Evolutionary conservation across 2,888 invertebrate species (phyloP).

Genomic region (Rhorus exstirpatorius): DNA sequence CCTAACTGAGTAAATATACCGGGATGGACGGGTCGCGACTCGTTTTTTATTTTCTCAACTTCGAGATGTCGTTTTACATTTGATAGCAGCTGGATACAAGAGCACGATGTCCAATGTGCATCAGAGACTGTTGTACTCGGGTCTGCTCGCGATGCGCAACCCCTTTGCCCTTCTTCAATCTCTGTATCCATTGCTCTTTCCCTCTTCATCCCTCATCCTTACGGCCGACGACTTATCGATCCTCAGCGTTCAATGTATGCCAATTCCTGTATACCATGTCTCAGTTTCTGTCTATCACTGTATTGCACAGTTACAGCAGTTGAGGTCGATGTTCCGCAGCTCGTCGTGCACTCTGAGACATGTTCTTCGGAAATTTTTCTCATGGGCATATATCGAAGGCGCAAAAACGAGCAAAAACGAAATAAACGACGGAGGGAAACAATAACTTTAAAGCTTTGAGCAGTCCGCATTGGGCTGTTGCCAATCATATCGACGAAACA

Average conservation of each 20-base stretch:
- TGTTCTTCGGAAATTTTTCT: slow-evolving; percentile 13
- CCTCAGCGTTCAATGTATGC: slow-evolving; percentile 21
- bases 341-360: slow-evolving; percentile 14
- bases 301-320: slow-evolving; percentile 25
- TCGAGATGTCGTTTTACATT: slow-evolving; percentile 18
- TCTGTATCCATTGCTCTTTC: slow-evolving; percentile 27
- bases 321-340: slow-evolving; percentile 3
- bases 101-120: slow-evolving; percentile 20
- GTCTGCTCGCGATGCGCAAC: slow-evolving; percentile 28
- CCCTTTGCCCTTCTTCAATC: slow-evolving; percentile 46
- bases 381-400: not conserved
- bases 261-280: slow-evolving; percentile 5
- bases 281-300: slow-evolving; percentile 20
- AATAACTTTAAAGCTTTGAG: not conserved
- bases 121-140: slow-evolving; percentile 2
- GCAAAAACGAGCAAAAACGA: slow-evolving; percentile 1
- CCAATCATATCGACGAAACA: not conserved
- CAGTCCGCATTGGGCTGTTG: not conserved
- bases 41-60: not conserved
- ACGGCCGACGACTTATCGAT: slow-evolving; percentile 60
- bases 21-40: not conserved
- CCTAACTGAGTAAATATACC: not conserved
- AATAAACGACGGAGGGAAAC: no score
- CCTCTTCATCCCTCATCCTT: slow-evolving; percentile 21
- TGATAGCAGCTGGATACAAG: slow-evolving; percentile 9